phyloP scores from a whole-genome alignment of 2,888 invertebrate genomes.

The Malthinus seriepunctatus region DNA sequence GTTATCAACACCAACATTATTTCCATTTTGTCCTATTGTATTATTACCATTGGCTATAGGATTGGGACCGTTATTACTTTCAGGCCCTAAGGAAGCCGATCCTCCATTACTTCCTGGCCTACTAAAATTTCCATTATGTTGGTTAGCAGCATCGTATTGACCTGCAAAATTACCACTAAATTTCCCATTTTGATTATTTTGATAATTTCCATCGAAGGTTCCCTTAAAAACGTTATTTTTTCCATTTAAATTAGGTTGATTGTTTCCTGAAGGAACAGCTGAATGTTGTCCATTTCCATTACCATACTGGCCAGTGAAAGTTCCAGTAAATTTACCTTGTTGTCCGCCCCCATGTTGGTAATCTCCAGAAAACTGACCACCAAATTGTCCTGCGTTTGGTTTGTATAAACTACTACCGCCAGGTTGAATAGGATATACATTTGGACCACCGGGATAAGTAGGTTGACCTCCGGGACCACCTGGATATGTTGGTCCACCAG shows the following conservation, averaged over 20 bases:
- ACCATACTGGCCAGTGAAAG: constrained; percentile 27
- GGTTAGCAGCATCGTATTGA: constrained; percentile 12
- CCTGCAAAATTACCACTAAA: constrained; percentile 30
- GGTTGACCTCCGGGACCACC: constrained; percentile 7
- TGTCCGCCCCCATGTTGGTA: constrained; percentile 30
- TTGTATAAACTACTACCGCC: background rate
- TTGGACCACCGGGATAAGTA: background rate
- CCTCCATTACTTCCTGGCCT: constrained; percentile 16
- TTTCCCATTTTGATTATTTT: constrained; percentile 29
- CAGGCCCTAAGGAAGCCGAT: constrained; percentile 11
- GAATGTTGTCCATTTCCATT: background rate
- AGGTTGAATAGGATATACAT: background rate
- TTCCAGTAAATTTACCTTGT: constrained; percentile 30
- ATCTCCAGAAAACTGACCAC: constrained; percentile 38
- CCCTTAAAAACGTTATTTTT: constrained; percentile 42
- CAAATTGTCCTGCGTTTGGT: constrained; percentile 33
- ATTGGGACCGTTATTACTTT: constrained; percentile 8
- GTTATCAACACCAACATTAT: background rate
- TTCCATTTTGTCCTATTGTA: background rate
- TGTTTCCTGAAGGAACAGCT: background rate
- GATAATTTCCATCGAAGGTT: constrained; percentile 40
- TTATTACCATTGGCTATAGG: background rate
- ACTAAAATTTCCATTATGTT: constrained; percentile 8
- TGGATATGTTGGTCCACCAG: constrained; percentile 7
- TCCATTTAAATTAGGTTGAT: constrained; percentile 13